A percentile compares a stretch with the other conserved stretches of the same genome.
These are phyloP conservation scores for Mimachlamys varia DNA, from an alignment of 2,888 invertebrate genomes.

Conservation along the genomic window DNA sequence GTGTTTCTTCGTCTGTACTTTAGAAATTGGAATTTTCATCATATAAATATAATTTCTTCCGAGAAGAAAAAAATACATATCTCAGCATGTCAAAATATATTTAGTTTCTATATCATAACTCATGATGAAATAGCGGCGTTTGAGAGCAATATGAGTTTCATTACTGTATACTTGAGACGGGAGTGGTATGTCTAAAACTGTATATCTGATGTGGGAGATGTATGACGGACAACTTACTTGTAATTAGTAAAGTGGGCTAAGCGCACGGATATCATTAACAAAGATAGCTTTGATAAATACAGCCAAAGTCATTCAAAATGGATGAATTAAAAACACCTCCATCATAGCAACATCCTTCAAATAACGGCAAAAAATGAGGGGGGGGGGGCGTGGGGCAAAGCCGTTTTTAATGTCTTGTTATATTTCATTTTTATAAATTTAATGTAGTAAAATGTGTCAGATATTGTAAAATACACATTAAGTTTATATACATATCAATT, in stretches of 20 bases:
- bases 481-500: background rate
- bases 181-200: background rate
- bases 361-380: background rate
- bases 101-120: slow-evolving; percentile 22
- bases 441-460: slow-evolving; percentile 4
- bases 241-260: slow-evolving; percentile 21
- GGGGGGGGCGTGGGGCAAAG: background rate
- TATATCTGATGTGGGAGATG: background rate
- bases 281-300: background rate
- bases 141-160: background rate
- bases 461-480: background rate
- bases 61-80: background rate
- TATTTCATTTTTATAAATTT: background rate
- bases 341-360: slow-evolving; percentile 31
- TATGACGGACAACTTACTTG: background rate
- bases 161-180: background rate
- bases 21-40: slow-evolving; percentile 34
- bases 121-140: slow-evolving; percentile 8
- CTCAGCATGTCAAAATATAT: slow-evolving; percentile 34
- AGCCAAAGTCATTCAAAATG: slow-evolving; percentile 16
- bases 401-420: slow-evolving; percentile 16
- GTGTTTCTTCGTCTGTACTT: slow-evolving; percentile 34
- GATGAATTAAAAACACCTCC: slow-evolving; percentile 22
- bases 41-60: slow-evolving; percentile 27
- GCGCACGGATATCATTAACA: slow-evolving; percentile 13